A percentile compares a stretch with the other conserved stretches of the same genome.
Conservation (phyloP, 2,113 vertebrate species). For the Tylochromis polylepis region DNA sequence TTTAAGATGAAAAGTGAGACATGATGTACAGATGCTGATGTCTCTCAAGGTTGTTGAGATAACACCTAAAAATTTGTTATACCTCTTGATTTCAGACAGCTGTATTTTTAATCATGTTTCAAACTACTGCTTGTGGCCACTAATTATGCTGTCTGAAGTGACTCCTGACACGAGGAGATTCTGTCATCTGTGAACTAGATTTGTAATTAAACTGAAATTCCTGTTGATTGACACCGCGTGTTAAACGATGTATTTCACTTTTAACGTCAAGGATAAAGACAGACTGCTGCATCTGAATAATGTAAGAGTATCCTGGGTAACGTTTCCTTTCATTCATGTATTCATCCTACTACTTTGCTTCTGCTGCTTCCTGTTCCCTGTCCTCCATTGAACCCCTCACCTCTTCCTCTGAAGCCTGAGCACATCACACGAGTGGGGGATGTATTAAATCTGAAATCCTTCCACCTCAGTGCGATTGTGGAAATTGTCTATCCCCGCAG, state of each 20-base stretch:
- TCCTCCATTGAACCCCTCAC: conserved; percentile 31
- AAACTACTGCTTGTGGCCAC: not conserved
- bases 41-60: not conserved
- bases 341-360: not conserved
- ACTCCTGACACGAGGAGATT: not conserved
- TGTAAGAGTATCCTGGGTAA: not conserved
- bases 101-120: not conserved
- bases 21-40: not conserved
- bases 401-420: conserved; percentile 33
- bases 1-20: not conserved
- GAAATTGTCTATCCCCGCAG: conserved; percentile 60
- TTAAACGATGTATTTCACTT: not conserved
- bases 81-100: not conserved
- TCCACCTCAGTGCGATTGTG: conserved; percentile 66
- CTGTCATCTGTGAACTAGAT: not conserved
- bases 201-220: not conserved
- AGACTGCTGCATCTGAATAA: not conserved
- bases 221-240: not conserved
- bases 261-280: not conserved
- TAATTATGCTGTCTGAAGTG: not conserved
- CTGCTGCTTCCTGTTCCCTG: not conserved
- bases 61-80: not conserved
- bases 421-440: conserved; percentile 35
- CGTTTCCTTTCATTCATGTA: not conserved
- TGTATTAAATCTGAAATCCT: conserved; percentile 60